Evolutionary conservation across 2,113 vertebrate genomes (phyloP), one percentile per base, ranked within the genome.

Genomic region (Nesoenas mayeri): DNA sequence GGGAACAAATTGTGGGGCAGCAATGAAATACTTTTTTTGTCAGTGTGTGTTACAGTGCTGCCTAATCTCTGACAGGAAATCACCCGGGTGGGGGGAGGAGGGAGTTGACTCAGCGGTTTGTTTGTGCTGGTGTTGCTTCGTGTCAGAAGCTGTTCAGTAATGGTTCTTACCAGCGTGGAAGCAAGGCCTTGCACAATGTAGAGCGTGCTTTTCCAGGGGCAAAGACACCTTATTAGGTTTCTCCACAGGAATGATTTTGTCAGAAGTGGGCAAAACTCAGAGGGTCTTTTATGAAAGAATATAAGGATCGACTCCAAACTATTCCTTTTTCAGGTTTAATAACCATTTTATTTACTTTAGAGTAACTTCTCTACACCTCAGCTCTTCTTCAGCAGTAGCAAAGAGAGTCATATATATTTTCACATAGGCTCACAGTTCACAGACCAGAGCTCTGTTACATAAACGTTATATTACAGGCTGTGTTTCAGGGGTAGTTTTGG

Each of bases 101-200:
- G 88, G 94, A 93, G 62, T 48, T 95, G 94, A 93, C 81, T 95
- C 96, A 95, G 95, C 94, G 82, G 53, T 93, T 88, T 85, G 79
- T 92, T 92, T 91, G 56, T 89, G 80, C 86, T 89, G 86, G 80
- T 62, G 34, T 81, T 1, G 1, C 42, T 80, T 66, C 0, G 1
- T 47, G 85, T 72, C 79, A 91, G 62, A 25, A 54, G 56, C 60
- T 13, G 3, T 56, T 82, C 44, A 6, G 77, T 69, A 89, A 44
- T 8, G 18, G 50, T 40, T 47, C 65, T 61, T 53, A 11, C 2
- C 4, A 50, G 50, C 2, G 14, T 51, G 58, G 73, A 61, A 84
- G 62, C 21, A 15, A 47, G 79, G 81, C 74, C 66, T 73, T 65
- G 65, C 58, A 57, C 54, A 38, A 1, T 0, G 0, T 15, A 6